Evolutionary conservation across 2,797 vertebrate genomes (phyloP), one percentile per base, ranked within the genome.

Genomic region (Arrhamphus sclerolepis): DNA sequence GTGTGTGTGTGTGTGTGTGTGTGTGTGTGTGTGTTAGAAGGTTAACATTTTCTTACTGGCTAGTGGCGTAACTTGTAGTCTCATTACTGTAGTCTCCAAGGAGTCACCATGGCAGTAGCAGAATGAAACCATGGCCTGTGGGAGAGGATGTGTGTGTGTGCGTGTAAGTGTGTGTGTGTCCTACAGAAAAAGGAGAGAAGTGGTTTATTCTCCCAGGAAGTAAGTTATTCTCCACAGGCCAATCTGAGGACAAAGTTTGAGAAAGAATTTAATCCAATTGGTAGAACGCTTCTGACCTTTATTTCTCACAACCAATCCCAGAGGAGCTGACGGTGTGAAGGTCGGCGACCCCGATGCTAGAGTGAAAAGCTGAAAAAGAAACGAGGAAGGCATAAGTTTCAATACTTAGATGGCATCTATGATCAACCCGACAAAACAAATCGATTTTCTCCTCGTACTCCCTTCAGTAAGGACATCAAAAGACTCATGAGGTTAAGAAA

Each of bases 111-210:
- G 78, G 78, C 66, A 52, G 78, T 86, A 69, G 80, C 74, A 80
- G 84, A 91, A 90, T 87, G 83, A 87, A 89, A 86, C 86, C 86
- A 83, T 29, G 72, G 83, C 88, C 89, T 86, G 73, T 87, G 88
- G 88, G 88, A 89, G 77, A 51, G 47, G 52, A 39, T 26, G 50
- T 41, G 58, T 46, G 50, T 54, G 51, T 20, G 22, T 57, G 51
- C 17, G 24, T 7, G 41, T 46, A 51, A 43, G 31, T 34, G 31
- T 34, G 9, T 42, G 68, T 38, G 56, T 47, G 80, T 78, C 69
- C 72, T 75, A 70, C 66, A 84, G 85, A 87, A 9, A 10, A 10
- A 34, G 31, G 41, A 44, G 83, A 87, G 75, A 85, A 89, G 77
- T 59, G 41, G 41, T 74, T 80, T 62, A 82, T 70, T 87, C 85